Base-by-base conservation (phyloP, 2,888 invertebrate genomes). In the Pyrrhia umbra region DNA sequence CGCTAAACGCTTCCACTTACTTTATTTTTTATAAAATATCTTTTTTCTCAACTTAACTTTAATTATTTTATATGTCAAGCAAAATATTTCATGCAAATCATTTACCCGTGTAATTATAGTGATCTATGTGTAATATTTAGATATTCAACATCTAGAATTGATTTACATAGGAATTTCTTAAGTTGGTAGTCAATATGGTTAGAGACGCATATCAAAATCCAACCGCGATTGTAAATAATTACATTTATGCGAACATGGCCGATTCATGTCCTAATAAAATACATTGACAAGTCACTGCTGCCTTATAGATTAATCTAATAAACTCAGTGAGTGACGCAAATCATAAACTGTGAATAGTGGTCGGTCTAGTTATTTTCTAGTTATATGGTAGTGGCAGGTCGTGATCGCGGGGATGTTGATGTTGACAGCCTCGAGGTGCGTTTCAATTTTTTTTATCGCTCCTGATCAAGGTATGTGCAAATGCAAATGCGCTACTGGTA, bases 1-100 rank as follows among this genome's bases (percentile, higher is more conserved):
- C 85, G 78, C 89, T 92, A 84, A 87, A 85, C 81, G 86, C 80
- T 83, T 73, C 77, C 47, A 73, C 72, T 69, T 56, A 61, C 63
- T 79, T 75, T 70, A 72, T 70, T 63, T n/a, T 51, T 77, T 73
- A 80, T 75, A 61, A 68, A 56, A 73, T 63, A 59, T 57, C 65
- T 54, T 25, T 61, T 66, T 71, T 67, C 71, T 52, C 25, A 50
- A 30, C 46, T 58, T 34, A 47, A 6, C 20, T 23, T 37, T 46
- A 63, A 66, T 46, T 39, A 27, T 63, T 59, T 64, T 54, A 45
- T 65, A 51, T 58, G 37, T 47, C 25, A 21, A 51, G 10, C 20
- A 23, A 67, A 66, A 73, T 59, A 61, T 54, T 56, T 58, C 60
- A 75, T 75, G 61, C 60, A 66, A 71, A 75, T 68, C 8, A 45